These are phyloP conservation scores for Gopherus evgoodei DNA, from an alignment of 2,113 vertebrate genomes.

Conservation along the genomic window DNA sequence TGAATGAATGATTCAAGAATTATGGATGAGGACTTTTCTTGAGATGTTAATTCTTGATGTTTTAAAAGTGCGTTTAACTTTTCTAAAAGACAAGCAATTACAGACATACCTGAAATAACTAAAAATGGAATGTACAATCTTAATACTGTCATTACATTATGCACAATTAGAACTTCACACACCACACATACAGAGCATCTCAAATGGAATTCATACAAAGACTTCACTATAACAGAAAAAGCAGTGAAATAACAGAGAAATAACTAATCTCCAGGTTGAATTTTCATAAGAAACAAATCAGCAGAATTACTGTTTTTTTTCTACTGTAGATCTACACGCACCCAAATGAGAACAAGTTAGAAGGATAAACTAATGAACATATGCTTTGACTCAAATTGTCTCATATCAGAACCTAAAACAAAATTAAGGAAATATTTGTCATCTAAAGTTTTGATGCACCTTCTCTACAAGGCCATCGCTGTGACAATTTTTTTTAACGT, in stretches of 20 bases:
- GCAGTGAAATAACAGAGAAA: not conserved
- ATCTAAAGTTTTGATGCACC: not conserved
- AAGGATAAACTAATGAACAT: not conserved
- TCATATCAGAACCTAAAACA: not conserved
- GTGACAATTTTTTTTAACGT: not conserved
- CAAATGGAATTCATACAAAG: not conserved
- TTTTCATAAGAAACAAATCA: not conserved
- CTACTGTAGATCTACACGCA: not conserved
- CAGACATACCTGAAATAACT: not conserved
- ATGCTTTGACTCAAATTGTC: not conserved
- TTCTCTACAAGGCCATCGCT: not conserved
- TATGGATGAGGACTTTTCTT: not conserved
- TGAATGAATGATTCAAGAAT: accelerated
- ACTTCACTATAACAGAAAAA: not conserved
- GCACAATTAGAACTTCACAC: not conserved
- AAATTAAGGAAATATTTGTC: too few relatives aligned
- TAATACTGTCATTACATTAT: not conserved
- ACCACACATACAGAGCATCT: not conserved
- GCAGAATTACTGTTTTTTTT: not conserved
- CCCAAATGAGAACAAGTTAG: not conserved
- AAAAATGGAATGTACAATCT: not conserved
- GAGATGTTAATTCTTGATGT: not conserved
- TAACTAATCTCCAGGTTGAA: not conserved
- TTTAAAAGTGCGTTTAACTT: not conserved
- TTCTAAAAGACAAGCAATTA: not conserved